Conservation (phyloP, 2,113 vertebrate genomes). For the Hippoglossus stenolepis region DNA sequence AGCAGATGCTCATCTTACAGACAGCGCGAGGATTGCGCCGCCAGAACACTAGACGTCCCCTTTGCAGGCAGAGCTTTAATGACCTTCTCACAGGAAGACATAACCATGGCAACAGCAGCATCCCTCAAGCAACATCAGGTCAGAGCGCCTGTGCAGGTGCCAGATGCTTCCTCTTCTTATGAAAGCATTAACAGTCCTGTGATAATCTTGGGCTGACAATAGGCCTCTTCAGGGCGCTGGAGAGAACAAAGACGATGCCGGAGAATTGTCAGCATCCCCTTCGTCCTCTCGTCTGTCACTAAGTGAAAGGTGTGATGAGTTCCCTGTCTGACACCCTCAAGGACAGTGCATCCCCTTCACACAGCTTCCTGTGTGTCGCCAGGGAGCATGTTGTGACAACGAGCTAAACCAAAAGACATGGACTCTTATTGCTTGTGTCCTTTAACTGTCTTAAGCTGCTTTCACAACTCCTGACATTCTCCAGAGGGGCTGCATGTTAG, state of each 20-base stretch:
- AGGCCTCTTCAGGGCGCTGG: background rate
- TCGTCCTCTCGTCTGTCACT: no score
- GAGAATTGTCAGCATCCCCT: background rate
- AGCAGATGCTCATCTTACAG: background rate
- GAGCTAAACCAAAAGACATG: no score
- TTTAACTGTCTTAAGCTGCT: no score
- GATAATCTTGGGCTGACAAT: background rate
- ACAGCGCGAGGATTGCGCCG: background rate
- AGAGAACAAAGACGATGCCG: background rate
- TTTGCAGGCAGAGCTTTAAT: constrained; percentile 22
- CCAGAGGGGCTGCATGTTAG: no score
- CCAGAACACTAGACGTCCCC: constrained; percentile 19
- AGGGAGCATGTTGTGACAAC: no score
- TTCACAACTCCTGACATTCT: no score
- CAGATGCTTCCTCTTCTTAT: background rate
- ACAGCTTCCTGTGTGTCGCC: no score
- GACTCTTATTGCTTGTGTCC: no score
- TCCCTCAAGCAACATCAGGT: background rate
- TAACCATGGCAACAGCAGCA: constrained; percentile 69
- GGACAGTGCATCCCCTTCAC: no score
- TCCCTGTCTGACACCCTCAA: no score
- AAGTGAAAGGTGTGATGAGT: no score
- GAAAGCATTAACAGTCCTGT: background rate
- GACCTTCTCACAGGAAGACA: constrained; percentile 55
- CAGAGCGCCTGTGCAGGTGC: constrained; percentile 36